A percentile compares a stretch with the other conserved stretches of the same genome.
Conservation (phyloP, 1,140 invertebrate species). For the Belonocnema kinseyi region DNA sequence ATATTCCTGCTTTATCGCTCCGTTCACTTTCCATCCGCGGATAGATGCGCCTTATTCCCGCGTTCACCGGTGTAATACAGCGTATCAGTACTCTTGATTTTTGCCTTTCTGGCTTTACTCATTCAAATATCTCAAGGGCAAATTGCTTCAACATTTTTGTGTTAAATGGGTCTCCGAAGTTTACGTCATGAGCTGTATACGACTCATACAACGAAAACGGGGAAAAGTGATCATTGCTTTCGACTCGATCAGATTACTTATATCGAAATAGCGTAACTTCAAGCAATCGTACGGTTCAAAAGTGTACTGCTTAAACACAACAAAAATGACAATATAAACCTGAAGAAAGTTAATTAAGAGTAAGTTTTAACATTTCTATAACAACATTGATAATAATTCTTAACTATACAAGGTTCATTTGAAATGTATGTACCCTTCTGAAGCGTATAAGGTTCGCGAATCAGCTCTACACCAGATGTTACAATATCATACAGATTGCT, state of each 20-base stretch:
- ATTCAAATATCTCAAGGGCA: constrained; percentile 18
- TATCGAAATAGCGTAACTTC: too few species aligned
- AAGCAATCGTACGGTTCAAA: too few species aligned
- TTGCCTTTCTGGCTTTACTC: constrained; percentile 3
- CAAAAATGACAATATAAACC: too few species aligned
- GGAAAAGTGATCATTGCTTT: background rate
- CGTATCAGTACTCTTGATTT: constrained; percentile 11
- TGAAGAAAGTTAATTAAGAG: too few species aligned
- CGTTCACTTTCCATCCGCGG: background rate
- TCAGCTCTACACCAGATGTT: too few species aligned
- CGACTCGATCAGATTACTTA: background rate
- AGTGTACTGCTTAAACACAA: too few species aligned
- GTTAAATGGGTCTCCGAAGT: background rate
- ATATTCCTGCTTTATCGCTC: constrained; percentile 21
- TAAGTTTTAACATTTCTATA: too few species aligned
- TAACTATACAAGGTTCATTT: too few species aligned
- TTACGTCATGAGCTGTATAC: background rate
- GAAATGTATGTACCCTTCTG: too few species aligned
- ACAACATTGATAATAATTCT: too few species aligned
- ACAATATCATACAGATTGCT: too few species aligned
- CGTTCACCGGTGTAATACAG: background rate
- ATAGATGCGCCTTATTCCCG: background rate
- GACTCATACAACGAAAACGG: background rate
- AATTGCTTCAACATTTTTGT: background rate
- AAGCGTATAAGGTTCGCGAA: too few species aligned